phyloP scores from a whole-genome alignment of 2,888 invertebrate species.

The Corythucha ciliata region DNA sequence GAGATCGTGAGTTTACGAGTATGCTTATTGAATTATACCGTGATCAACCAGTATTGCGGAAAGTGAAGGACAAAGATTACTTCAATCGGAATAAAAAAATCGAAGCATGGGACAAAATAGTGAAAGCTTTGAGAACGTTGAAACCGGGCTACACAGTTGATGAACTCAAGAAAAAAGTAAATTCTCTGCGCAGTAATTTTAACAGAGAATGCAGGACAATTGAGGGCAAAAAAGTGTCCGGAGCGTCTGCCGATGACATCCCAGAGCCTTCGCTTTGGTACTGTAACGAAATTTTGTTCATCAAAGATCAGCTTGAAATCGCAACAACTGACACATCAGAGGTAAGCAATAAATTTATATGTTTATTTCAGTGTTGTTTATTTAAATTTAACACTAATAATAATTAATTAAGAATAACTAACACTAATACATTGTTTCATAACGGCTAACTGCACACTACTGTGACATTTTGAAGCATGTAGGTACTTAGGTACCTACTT shows the following conservation, averaged over 20 bases:
- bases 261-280: slow-evolving; percentile 16
- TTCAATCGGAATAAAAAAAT: slow-evolving; percentile 10
- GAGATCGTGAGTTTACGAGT: background rate
- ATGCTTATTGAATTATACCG: background rate
- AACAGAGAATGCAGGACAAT: slow-evolving; percentile 11
- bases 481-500: too few relatives aligned
- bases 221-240: slow-evolving; percentile 9
- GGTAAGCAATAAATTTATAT: slow-evolving; percentile 12
- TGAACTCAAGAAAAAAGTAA: slow-evolving; percentile 14
- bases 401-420: too few relatives aligned
- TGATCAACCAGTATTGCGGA: slow-evolving; percentile 1
- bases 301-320: slow-evolving; percentile 17
- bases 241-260: slow-evolving; percentile 16
- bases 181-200: slow-evolving; percentile 11
- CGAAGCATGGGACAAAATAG: slow-evolving; percentile 9
- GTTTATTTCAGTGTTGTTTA: too few relatives aligned
- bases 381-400: too few relatives aligned
- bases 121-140: slow-evolving; percentile 6
- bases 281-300: slow-evolving; percentile 12
- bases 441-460: too few relatives aligned
- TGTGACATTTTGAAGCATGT: too few relatives aligned
- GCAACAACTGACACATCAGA: slow-evolving; percentile 10
- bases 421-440: too few relatives aligned
- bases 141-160: slow-evolving; percentile 15
- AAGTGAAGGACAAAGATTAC: slow-evolving; percentile 6